Evolutionary conservation across 2,113 vertebrate genomes (phyloP), one percentile per base, ranked within the genome.

Genomic region (Prinia subflava): DNA sequence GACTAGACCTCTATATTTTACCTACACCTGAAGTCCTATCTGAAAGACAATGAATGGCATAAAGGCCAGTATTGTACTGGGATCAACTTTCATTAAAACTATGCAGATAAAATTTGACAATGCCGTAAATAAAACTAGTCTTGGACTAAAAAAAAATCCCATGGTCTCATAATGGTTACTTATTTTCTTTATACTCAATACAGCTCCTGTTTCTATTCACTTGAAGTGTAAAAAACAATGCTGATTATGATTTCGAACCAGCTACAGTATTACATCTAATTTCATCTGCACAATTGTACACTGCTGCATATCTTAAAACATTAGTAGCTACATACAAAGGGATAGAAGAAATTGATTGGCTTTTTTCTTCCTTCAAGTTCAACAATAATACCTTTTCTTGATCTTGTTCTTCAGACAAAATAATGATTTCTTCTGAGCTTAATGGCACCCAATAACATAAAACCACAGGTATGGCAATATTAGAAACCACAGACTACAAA

Each of bases 271-370:
- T 35, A 55, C 15, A 15, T 89, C 20, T 81, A 15, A 60, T 75
- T 59, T 84, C 15, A 78, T 28, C 62, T 55, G 31, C 33, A 86
- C 31, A 59, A 13, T 3, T 59, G 3, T 25, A 52, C 14, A 3
- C 2, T 46, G 18, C 27, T 57, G 11, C 16, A 39, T 30, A 50
- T 7, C 12, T 77, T 70, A 57, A 74, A 84, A 65, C 6, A 55
- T 7, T 13, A 44, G 63, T 60, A 77, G 4, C 15, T 75, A 53
- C 13, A 11, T 30, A 41, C 4, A 47, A 81, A 63, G 63, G 4
- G 13, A 42, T 1, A 44, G 28, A 74, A 57, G 9, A 70, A 85
- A 83, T 0, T 33, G 33, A 13, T 0, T 62, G 7, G 3, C 0
- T 17, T 39, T 73, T 57, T 57, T n/a, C n/a, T 16, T 47, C 19